Conservation (phyloP, 2,797 vertebrate genomes). For the Monodelphis domestica region DNA sequence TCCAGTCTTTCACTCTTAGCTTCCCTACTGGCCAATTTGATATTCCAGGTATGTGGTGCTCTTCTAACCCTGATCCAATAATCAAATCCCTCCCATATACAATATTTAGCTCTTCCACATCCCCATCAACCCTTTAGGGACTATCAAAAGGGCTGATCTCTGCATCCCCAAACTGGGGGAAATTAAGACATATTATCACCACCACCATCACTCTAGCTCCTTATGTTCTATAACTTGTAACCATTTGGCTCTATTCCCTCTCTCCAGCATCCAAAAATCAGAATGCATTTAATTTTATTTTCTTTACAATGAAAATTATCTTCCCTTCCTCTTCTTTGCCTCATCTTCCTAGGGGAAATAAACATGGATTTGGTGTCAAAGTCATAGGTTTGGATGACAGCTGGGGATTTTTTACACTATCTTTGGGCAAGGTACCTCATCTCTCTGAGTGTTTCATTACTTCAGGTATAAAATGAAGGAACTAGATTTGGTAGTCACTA, state of each 20-base stretch:
- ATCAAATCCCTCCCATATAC: background rate
- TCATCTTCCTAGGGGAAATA: background rate
- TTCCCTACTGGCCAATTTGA: background rate
- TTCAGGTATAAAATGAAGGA: background rate
- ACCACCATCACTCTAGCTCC: background rate
- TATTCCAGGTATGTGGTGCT: background rate
- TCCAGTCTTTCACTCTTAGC: background rate
- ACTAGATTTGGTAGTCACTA: background rate
- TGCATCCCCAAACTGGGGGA: background rate
- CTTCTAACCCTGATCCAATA: background rate
- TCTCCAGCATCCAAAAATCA: background rate
- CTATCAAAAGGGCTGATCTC: background rate
- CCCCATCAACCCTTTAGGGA: background rate
- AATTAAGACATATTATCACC: background rate
- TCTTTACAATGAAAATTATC: background rate
- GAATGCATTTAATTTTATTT: background rate
- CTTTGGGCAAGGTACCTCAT: background rate
- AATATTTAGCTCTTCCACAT: background rate
- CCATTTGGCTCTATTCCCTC: background rate
- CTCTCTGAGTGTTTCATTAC: background rate
- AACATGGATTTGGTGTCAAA: background rate
- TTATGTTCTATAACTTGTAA: background rate
- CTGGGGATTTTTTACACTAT: background rate
- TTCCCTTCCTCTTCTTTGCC: background rate
- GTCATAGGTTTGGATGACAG: background rate